Evolutionary conservation across 2,888 invertebrate species (phyloP), one percentile per base, ranked within the genome.

Genomic region (Malthinus seriepunctatus): DNA sequence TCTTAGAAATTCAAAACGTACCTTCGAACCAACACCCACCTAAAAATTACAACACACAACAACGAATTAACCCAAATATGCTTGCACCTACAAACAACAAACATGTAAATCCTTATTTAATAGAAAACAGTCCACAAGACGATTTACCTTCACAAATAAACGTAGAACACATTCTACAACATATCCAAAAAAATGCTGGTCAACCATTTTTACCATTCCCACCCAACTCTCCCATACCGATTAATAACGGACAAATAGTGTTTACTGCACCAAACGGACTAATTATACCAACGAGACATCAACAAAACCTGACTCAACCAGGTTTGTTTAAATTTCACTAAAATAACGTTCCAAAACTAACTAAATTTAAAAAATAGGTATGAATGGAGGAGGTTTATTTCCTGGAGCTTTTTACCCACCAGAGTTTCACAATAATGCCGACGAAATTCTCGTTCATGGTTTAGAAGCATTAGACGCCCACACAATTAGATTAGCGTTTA

Each of bases 401-500:
- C 57, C 62, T 7, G 62, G 58, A 14, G 72, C 68, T 58, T 76
- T 65, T 66, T 73, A 75, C 64, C 79, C 81, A 49, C 74, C 82
- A 5, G 72, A 82, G 71, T 81, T 81, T 66, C 70, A 71, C 34
- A 73, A 70, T 31, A 71, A 70, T 31, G 71, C 71, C 58, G 83
- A 84, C 63, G 83, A 83, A 63, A 79, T 86, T 48, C 76, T 78
- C 9, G 82, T 86, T 10, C 82, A 84, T 47, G 71, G 73, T 0
- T 73, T 93, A 64, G 88, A 91, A 75, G 86, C 93, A 2, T 83
- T 94, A 56, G 90, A 93, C 66, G 86, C 91, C 0, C 87, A 88
- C 12, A 89, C 91, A 32, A 87, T 94, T 7, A 87, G 91, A 63
- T 84, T 95, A 72, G 85, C 91, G 8, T 93, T 95, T 74, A 89